These are phyloP conservation scores for Tribolium madens DNA, from an alignment of 1,140 invertebrate species.

Conservation along the genomic window DNA sequence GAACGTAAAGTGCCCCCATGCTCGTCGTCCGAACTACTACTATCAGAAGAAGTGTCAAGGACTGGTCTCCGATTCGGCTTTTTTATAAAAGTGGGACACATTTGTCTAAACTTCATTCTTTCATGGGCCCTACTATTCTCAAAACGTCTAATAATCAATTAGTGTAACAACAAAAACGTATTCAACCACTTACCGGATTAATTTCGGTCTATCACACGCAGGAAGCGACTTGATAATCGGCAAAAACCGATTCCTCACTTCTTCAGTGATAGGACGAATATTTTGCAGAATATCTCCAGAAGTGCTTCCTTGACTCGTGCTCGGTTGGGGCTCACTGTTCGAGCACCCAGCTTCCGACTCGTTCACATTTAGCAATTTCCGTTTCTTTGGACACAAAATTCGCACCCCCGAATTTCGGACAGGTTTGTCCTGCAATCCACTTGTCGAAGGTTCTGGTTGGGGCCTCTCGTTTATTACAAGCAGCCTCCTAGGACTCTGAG, in stretches of 20 bases:
- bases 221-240: conserved; percentile 58
- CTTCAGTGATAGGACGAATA: conserved; percentile 56
- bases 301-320: conserved; percentile 8
- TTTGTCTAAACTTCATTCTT: conserved; percentile 54
- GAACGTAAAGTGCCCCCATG: conserved; percentile 6
- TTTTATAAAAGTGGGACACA: conserved; percentile 55
- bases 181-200: conserved; percentile 51
- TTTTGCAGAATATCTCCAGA: conserved; percentile 52
- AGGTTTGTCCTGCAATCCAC: conserved; percentile 3
- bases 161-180: no score
- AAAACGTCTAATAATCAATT: conserved; percentile 51
- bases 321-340: neutral
- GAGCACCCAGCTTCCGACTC: neutral
- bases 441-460: conserved; percentile 8
- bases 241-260: conserved; percentile 55
- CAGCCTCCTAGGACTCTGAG: conserved; percentile 22
- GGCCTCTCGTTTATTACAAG: conserved; percentile 23
- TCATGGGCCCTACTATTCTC: conserved; percentile 56
- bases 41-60: conserved; percentile 59
- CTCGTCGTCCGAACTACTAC: conserved; percentile 60
- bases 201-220: conserved; percentile 53
- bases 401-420: neutral
- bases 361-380: neutral
- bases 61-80: conserved; percentile 49
- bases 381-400: conserved; percentile 24